Base-by-base conservation (phyloP, 2,888 invertebrate genomes). In the Theodoxus fluviatilis region DNA sequence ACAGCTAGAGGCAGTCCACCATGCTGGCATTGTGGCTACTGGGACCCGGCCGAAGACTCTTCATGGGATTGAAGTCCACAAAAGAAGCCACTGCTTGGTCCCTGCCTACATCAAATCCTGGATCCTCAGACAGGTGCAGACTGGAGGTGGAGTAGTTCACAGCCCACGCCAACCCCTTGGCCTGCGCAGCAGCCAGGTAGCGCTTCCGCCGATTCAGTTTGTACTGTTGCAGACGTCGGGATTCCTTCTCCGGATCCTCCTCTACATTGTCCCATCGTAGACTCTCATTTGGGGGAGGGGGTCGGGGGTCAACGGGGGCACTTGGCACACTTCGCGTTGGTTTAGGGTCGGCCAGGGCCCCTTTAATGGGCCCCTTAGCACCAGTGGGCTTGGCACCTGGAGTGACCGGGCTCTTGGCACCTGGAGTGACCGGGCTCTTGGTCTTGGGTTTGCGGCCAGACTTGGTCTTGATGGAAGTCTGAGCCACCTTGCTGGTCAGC, bases 171-270 rank as follows among this genome's bases (percentile, higher is more conserved):
- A 82, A 70, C 7, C 81, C 83, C 71, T 81, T 80, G 18, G 79
- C 79, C 57, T 79, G 80, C 49, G 82, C 82, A 9, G 81, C 82
- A 7, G 83, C 82, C 22, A 84, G 68, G 74, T 85, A 85, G n/a
- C 85, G 76, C 74, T 85, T 84, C 55, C 85, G 71, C 38, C 84
- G 75, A 74, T 84, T 85, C 18, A 83, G 78, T 78, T 85, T 85
- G 73, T 85, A 85, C 7, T 82, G 47, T 52, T 73, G 66, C 31
- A 85, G 75, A 59, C 85, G 75, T 71, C 83, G 82, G 52, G 70
- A 73, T 70, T 85, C 85, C 22, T 79, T 73, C 28, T 84, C 80
- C 7, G 76, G 73, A 69, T 83, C 79, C 12, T 77, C 77, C n/a
- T 80, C 66, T 12, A 71, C 75, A 71, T 78, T 73, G 65, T 85